These are phyloP conservation scores for Sinohyriopsis cumingii DNA, from an alignment of 2,888 invertebrate species.

Conservation along the genomic window DNA sequence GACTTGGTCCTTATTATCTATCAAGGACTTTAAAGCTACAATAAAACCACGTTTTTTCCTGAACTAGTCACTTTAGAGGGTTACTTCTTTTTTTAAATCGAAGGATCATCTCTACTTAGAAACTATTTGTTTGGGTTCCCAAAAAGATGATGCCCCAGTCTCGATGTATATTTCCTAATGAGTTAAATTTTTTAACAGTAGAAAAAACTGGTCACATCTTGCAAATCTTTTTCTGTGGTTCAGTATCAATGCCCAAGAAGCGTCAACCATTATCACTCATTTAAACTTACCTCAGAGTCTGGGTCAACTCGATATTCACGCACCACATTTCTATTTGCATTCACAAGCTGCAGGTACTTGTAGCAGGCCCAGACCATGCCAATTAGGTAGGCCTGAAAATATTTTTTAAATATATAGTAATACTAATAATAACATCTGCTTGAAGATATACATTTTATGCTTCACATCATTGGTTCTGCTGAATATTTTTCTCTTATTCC, in stretches of 20 bases:
- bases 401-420: background rate
- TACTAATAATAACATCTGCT: no score
- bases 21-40: no score
- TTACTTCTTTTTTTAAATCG: no score
- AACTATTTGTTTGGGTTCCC: no score
- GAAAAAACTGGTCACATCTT: background rate
- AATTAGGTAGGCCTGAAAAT: conserved; percentile 67
- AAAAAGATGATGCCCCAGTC: no score
- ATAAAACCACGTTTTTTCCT: no score
- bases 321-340: conserved; percentile 43
- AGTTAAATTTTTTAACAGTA: no score
- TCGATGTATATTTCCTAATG: no score
- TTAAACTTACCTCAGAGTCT: conserved; percentile 55
- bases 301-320: conserved; percentile 57
- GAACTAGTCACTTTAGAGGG: no score
- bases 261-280: background rate
- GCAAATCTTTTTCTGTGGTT: background rate
- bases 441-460: background rate
- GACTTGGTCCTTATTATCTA: no score
- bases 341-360: conserved; percentile 64
- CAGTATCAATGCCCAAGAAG: background rate
- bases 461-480: background rate
- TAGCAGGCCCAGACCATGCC: conserved; percentile 71
- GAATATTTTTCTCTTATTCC: background rate
- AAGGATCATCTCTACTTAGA: no score